Evolutionary conservation across 2,113 vertebrate genomes (phyloP), one percentile per base, ranked within the genome.

Genomic region (Microtus pennsylvanicus): DNA sequence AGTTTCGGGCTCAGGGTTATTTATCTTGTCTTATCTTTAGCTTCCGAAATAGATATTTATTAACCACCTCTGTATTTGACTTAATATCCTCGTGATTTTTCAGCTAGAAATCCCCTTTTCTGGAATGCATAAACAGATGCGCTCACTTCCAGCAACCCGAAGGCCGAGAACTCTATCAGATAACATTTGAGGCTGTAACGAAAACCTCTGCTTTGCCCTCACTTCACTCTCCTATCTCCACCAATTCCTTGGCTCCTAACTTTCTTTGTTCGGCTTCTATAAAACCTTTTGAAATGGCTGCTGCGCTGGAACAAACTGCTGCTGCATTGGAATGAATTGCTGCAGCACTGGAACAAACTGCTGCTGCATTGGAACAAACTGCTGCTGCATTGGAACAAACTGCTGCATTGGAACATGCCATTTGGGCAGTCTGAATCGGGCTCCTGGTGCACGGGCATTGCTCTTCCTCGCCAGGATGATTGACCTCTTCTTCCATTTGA

Each of bases 1-100:
- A 58, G 45, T 35, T 86, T 33, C 1, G 0, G 30, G 63, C 30
- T 65, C 42, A 50, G 63, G 30, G 5, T 69, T 58, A 33, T 61
- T 67, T 85, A 61, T 83, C 80, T 63, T 65, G 38, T 28, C 38
- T 85, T 65, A 65, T 85, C 81, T 85, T 17, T 85, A 45, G 58
- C 14, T 45, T 85, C 28, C 16, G 65, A 45, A 67, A 69, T 35
- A 87, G 63, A 50, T 14, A 47, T 47, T 67, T 35, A 50, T 87
- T 87, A 69, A 67, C 83, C 28, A 87, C 19, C 5, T 24, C 42
- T 69, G 83, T 86, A 17, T 33, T 45, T 86, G 83, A 67, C 61
- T 45, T 42, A 30, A 67, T 63, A 30, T 16, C 61, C 14, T 65
- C 12, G 42, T 22, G 38, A 33, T 7, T 86, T 45, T 87, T 24